phyloP scores from a whole-genome alignment of 1,140 invertebrate genomes.

The Batillaria attramentaria region DNA sequence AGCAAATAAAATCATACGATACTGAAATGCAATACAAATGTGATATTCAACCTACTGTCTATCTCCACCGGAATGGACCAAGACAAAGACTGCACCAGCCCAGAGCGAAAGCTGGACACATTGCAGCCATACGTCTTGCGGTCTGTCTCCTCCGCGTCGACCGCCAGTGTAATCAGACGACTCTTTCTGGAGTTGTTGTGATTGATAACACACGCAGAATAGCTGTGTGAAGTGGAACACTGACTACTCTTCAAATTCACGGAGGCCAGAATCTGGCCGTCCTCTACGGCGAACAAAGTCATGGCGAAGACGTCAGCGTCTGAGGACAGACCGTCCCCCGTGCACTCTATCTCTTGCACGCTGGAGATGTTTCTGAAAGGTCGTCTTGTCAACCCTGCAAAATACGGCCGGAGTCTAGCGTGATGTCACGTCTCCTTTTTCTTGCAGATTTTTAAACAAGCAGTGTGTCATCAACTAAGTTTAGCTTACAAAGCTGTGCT shows the following conservation, averaged over 20 bases:
- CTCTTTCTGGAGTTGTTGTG: background rate
- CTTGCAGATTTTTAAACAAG: too few species aligned
- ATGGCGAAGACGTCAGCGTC: slow-evolving; percentile 15
- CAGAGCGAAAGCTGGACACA: slow-evolving; percentile 10
- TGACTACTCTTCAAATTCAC: slow-evolving; percentile 16
- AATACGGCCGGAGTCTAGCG: too few species aligned
- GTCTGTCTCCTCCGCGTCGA: slow-evolving; percentile 2
- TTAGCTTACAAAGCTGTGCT: too few species aligned
- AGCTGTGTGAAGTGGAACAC: slow-evolving; percentile 1
- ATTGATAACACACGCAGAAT: slow-evolving; percentile 12
- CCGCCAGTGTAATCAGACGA: slow-evolving; percentile 10
- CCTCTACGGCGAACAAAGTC: background rate
- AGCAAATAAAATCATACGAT: too few species aligned
- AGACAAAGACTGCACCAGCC: background rate
- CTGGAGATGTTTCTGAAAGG: slow-evolving; percentile 1
- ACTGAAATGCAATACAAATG: too few species aligned
- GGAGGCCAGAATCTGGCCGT: slow-evolving; percentile 14
- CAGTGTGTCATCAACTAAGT: too few species aligned
- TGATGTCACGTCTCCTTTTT: too few species aligned
- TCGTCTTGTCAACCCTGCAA: slow-evolving; percentile 7
- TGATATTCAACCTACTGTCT: background rate
- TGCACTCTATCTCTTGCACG: slow-evolving; percentile 17
- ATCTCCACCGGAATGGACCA: background rate
- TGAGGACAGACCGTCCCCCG: background rate
- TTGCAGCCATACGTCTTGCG: slow-evolving; percentile 2